Conservation (phyloP, 2,888 invertebrate genomes). For the Calameuta pallipes region DNA sequence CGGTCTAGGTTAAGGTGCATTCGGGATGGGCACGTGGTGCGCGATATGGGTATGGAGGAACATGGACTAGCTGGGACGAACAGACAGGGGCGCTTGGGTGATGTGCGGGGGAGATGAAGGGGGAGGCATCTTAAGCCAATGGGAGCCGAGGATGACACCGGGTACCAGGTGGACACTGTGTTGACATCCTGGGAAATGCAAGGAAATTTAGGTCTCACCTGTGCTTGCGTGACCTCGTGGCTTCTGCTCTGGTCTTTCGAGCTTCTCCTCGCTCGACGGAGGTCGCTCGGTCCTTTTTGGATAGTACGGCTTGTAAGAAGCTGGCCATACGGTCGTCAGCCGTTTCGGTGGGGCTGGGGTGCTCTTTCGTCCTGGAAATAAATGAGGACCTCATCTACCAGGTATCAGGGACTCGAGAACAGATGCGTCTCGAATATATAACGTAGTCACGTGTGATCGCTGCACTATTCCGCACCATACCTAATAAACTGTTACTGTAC, state of each 20-base stretch:
- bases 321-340: conserved; percentile 61
- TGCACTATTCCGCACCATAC: conserved; percentile 57
- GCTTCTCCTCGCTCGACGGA: conserved; percentile 56
- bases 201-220: conserved; percentile 50
- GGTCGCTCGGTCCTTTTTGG: conserved; percentile 63
- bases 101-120: conserved; percentile 19
- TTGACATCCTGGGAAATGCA: conserved; percentile 4
- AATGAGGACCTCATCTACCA: conserved; percentile 44
- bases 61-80: neutral
- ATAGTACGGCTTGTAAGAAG: conserved; percentile 60
- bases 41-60: neutral
- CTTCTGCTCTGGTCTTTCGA: conserved; percentile 59
- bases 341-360: conserved; percentile 57
- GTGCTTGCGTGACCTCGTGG: conserved; percentile 53
- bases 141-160: neutral
- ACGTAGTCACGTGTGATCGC: neutral
- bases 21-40: neutral
- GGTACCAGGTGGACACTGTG: neutral
- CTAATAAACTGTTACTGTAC: neutral
- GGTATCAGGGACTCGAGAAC: conserved; percentile 20
- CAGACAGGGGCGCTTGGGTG: neutral
- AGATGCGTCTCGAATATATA: neutral
- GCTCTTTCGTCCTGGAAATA: conserved; percentile 62
- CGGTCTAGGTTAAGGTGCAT: neutral
- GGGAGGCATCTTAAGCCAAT: conserved; percentile 8